Base-by-base conservation (phyloP, 2,797 vertebrate species). In the Falco peregrinus region DNA sequence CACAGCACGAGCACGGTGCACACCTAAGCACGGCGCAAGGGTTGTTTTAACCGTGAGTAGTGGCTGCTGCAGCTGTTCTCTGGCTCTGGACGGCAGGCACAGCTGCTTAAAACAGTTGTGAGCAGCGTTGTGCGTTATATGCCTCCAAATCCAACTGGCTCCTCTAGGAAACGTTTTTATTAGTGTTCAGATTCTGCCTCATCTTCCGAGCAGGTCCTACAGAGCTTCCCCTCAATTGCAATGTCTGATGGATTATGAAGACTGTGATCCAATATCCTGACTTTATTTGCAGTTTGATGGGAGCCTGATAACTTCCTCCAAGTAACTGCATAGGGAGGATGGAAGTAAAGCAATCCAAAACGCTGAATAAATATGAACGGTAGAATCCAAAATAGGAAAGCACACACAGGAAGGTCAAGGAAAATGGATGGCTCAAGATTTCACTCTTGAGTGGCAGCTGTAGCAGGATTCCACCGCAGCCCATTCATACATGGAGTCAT, bases 211-310 rank as follows among this genome's bases (percentile, higher is more conserved):
- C 51, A 81, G 75, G 77, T 94, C 77, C 51, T 79, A 14, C 31
- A 61, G 84, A 83, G 39, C 54, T 93, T 94, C 79, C 69, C 91
- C 79, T 70, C 77, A 85, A 88, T 83, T 84, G 77, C 51, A n/a
- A 1, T 7, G 39, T 81, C 37, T 93, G 89, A 85, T 96, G 86
- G 88, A 80, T 92, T 91, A 63, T 69, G 70, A 69, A 88, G 61
- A 57, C 86, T 91, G 54, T 60, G 60, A 83, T 94, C 87, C 85
- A 89, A 87, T 87, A 97, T 80, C 89, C 81, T 91, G 86, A 56
- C 76, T 95, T 91, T 77, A 89, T 93, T 87, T 96, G 93, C 81
- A 92, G 53, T 92, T 90, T 96, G 73, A 47, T 90, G 82, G 82
- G 73, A 88, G 84, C 35, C 33, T 29, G 60, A n/a, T 78, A 95